Evolutionary conservation across 23 tunicate species (phyloP), one percentile per base, ranked within the genome.

Genomic region (Halocynthia aurantium): DNA sequence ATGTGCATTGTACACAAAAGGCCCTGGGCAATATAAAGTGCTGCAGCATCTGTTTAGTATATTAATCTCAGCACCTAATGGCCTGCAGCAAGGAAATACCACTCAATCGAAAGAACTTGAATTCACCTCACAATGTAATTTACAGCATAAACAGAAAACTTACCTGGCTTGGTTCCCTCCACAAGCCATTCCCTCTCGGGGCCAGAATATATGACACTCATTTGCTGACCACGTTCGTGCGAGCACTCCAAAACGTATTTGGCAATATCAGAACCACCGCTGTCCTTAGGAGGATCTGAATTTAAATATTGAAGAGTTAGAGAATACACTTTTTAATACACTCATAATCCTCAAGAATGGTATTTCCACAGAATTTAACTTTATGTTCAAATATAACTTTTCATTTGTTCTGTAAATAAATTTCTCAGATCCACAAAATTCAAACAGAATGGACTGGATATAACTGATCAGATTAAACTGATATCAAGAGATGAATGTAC

Each of bases 241-340:
- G 83, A 67, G 63, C 53, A 84, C 53, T 88, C 84, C 73, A 88
- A 52, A n/a, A 56, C 55, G 80, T 88, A 88, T 10, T 56, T 53
- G 6, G 8, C 53, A 8, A 88, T 69, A 13, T 72, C 81, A 10
- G 94, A 20, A 13, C 94, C 94, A 18, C 94, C 94, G 65, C 73
- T 54, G 74, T 88, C 94, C 9, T 50, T 70, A 0, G 94, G 87
- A 12, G 83, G 57, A 57, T 78, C 94, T 87, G 78, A 8, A 31
- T 31, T 31, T 31, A 31, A 31, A 31, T 31, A 31, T 31, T 31
- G 44, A 31, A 31, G 4, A 31, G 44, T 31, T 31, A 31, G 44
- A 31, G 44, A 31, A 31, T 31, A 0, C 44, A 0, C 44, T 31
- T 31, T 31, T 31, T 31, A 31, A 31, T 31, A 31, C 44, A 31